Conservation (phyloP, 2,888 invertebrate species). For the Cheiracanthium punctorium region DNA sequence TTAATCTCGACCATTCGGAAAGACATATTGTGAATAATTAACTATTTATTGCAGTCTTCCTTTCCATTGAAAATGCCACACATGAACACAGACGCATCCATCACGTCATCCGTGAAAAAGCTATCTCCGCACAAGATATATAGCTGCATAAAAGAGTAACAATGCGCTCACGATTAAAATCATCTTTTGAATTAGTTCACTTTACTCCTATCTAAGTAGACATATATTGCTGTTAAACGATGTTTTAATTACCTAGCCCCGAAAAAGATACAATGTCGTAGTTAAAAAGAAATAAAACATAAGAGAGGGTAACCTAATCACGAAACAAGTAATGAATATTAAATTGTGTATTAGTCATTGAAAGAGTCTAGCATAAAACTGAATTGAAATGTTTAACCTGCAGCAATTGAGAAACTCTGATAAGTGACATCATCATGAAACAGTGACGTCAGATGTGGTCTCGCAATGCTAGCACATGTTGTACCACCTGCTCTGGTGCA, state of each 20-base stretch:
- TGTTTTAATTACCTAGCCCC: not conserved
- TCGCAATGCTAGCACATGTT: not conserved
- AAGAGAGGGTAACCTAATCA: not conserved
- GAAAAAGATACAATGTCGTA: too few species aligned
- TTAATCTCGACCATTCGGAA: not conserved
- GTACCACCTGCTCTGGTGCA: not conserved
- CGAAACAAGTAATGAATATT: not conserved
- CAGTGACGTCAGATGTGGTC: not conserved
- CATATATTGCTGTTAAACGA: too few species aligned
- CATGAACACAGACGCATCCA: not conserved
- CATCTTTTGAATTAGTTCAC: not conserved
- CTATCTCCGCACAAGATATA: not conserved
- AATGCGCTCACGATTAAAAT: not conserved
- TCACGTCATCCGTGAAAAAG: not conserved
- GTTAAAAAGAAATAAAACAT: too few species aligned
- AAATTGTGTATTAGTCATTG: not conserved
- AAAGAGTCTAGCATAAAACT: not conserved
- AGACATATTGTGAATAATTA: not conserved
- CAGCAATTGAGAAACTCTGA: not conserved
- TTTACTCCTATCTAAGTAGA: too few species aligned
- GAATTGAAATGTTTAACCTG: not conserved
- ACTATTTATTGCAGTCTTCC: not conserved
- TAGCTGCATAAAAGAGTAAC: not conserved
- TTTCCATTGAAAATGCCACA: not conserved
- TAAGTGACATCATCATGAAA: not conserved